These are phyloP conservation scores for Drosophila mulleri DNA, from an alignment of 2,888 invertebrate species.

Conservation along the genomic window DNA sequence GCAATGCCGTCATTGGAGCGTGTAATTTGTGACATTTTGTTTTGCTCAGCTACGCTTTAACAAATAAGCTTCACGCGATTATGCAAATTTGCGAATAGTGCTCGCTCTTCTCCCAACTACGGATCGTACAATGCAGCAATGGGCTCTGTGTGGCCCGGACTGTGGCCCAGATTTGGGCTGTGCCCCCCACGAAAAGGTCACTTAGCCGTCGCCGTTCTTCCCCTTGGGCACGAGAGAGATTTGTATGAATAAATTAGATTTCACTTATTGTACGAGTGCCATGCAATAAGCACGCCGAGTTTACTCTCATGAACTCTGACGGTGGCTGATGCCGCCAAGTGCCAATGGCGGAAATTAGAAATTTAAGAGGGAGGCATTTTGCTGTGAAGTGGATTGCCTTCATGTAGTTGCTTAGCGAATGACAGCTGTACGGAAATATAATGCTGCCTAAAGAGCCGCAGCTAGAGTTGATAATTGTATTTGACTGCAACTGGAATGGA, in stretches of 20 bases:
- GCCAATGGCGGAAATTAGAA: background rate
- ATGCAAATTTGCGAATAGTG: slow-evolving; percentile 64
- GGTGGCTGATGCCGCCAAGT: slow-evolving; percentile 5
- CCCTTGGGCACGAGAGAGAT: slow-evolving; percentile 38
- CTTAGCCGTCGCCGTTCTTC: slow-evolving; percentile 19
- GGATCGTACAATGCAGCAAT: slow-evolving; percentile 17
- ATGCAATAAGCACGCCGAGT: slow-evolving; percentile 41
- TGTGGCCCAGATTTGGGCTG: slow-evolving; percentile 19
- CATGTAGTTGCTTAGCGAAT: slow-evolving; percentile 1
- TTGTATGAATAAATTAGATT: slow-evolving; percentile 71
- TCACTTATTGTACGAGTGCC: slow-evolving; percentile 37
- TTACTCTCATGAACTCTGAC: slow-evolving; percentile 30
- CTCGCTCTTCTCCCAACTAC: slow-evolving; percentile 32
- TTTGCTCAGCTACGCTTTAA: slow-evolving; percentile 65
- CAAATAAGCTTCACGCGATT: slow-evolving; percentile 81
- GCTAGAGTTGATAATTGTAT: no score
- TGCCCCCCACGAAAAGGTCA: slow-evolving; percentile 49
- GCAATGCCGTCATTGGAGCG: slow-evolving; percentile 55
- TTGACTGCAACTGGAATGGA: no score
- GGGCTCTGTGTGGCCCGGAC: background rate
- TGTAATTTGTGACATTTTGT: slow-evolving; percentile 79
- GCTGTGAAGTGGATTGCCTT: background rate
- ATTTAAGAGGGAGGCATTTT: background rate
- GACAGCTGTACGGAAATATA: background rate
- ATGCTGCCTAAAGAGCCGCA: background rate